These are phyloP conservation scores for Ctenochaetus hawaiiensis DNA, from an alignment of 2,797 vertebrate species.

Conservation along the genomic window DNA sequence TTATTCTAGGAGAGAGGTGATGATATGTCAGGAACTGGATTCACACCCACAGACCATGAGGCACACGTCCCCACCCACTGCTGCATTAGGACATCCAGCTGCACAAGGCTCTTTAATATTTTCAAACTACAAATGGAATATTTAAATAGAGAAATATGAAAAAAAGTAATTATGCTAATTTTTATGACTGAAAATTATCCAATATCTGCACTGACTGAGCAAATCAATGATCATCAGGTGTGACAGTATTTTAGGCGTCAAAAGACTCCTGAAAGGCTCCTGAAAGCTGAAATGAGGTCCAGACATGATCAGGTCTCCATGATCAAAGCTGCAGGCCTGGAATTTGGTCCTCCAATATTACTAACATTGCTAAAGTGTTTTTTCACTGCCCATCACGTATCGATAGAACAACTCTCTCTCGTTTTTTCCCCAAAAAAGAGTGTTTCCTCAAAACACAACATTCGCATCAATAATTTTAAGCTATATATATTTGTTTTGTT, in stretches of 20 bases:
- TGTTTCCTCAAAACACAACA: no score
- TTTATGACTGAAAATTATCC: neutral
- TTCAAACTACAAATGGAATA: neutral
- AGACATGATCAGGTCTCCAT: neutral
- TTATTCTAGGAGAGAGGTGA: slow-evolving; percentile 19
- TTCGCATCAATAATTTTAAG: no score
- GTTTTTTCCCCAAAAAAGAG: no score
- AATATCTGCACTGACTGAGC: neutral
- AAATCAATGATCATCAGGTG: neutral
- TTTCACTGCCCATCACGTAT: no score
- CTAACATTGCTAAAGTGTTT: no score
- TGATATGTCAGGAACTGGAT: slow-evolving; percentile 17
- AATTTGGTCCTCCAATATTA: no score
- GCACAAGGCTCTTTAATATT: neutral
- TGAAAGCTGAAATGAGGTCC: neutral
- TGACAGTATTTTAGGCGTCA: neutral
- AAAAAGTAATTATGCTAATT: neutral
- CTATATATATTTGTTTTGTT: no score
- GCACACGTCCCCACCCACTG: neutral
- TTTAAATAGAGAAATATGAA: slow-evolving; percentile 1
- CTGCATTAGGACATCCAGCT: slow-evolving; percentile 6
- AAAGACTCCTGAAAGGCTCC: neutral
- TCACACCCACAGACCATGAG: neutral
- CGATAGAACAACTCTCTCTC: no score
- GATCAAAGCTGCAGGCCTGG: neutral